Base-by-base conservation (phyloP, 1,140 invertebrate genomes). In the Druon quercuslanigerum region DNA sequence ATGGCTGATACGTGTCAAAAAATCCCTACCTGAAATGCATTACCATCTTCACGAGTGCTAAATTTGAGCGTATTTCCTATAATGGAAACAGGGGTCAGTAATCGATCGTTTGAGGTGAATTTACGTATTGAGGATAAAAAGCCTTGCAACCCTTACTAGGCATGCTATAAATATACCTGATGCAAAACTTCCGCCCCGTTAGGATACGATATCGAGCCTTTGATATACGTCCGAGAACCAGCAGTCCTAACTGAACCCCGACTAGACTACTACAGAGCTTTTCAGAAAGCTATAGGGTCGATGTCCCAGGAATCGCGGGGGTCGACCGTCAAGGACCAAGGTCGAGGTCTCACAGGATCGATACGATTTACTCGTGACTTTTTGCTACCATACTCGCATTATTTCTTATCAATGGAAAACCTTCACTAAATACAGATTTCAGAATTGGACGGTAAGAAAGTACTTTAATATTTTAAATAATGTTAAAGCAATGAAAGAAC, bases 301-400 rank as follows among this genome's bases (percentile, higher is more conserved):
- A 80, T 80, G 84, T 74, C 79, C 81, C 75, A 77, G 76, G 77
- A 81, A 66, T 76, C 76, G 77, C 72, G 73, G 78, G 79, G 77
- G 84, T 82, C 81, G 80, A 84, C 72, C 72, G 78, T 77, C 76
- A 79, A 85, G 85, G 85, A 86, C 86, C 89, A 90, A 90, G 89
- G 89, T 90, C 89, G 87, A 90, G 88, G 89, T 89, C 86, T 86
- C 85, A 75, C 74, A 79, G 77, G 83, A 88, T 90, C 87, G 86
- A 90, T 90, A 89, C 82, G 74, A 81, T 81, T 78, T 81, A 76
- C 78, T 73, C 82, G 77, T 79, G 80, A 81, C 80, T 77, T 78
- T 46, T 5, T 9, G 78, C 19, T 75, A 79, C 52, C 60, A 77
- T 82, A 78, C 78, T 82, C 74, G 72, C 76, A 73, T 66, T 66